These are phyloP conservation scores for Agrochola lota DNA, from an alignment of 2,888 invertebrate species.

Conservation along the genomic window DNA sequence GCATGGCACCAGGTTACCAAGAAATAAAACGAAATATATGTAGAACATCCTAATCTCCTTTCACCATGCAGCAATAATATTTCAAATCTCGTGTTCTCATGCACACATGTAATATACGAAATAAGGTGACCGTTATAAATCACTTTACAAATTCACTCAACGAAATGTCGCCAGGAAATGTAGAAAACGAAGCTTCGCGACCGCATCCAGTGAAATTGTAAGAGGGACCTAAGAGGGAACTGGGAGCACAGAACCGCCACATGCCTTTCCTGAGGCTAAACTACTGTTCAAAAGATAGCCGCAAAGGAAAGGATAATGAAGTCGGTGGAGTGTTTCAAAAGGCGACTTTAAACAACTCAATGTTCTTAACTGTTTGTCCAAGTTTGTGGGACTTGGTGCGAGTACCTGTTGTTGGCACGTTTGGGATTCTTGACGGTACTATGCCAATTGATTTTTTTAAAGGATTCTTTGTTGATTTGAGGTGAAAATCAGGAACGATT, in stretches of 20 bases:
- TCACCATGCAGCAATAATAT: conserved; percentile 50
- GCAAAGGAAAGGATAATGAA: conserved; percentile 70
- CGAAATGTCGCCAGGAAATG: conserved; percentile 62
- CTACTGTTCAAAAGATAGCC: conserved; percentile 65
- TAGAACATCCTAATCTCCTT: conserved; percentile 47
- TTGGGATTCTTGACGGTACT: conserved; percentile 39
- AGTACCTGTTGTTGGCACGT: conserved; percentile 55
- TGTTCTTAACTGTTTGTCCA: conserved; percentile 61
- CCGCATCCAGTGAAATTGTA: conserved; percentile 56
- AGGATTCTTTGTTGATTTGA: conserved; percentile 19
- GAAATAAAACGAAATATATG: conserved; percentile 37
- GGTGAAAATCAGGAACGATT: neutral
- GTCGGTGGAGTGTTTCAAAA: conserved; percentile 63
- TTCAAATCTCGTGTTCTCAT: conserved; percentile 48
- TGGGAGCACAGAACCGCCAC: conserved; percentile 38
- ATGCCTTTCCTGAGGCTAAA: conserved; percentile 58
- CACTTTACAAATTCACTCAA: conserved; percentile 61
- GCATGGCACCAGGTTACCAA: neutral
- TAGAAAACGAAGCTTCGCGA: conserved; percentile 54
- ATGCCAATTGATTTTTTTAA: conserved; percentile 37
- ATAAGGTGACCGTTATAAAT: conserved; percentile 62
- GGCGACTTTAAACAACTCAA: conserved; percentile 64
- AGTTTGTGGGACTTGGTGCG: conserved; percentile 50
- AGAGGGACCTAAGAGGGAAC: conserved; percentile 45
- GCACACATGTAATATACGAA: conserved; percentile 46